Conservation (phyloP, 2,113 vertebrate species). For the Neodon shergylaensis region DNA sequence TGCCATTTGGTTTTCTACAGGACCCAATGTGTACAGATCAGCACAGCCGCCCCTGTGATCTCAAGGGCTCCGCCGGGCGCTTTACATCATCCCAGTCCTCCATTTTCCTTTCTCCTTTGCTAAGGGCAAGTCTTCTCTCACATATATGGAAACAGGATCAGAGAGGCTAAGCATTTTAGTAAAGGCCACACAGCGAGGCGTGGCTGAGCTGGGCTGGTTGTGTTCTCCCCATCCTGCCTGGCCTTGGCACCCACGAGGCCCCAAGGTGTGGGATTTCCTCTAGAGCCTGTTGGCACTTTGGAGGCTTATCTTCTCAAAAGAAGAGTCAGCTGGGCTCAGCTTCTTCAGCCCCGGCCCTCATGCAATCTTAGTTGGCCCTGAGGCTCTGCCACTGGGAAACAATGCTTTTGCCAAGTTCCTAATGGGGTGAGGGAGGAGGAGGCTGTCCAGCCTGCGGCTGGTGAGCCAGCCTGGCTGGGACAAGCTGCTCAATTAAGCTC, state of each 20-base stretch:
- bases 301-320: neutral
- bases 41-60: neutral
- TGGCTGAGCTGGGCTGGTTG: neutral
- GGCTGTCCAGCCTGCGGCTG: fast-evolving
- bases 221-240: too few species aligned
- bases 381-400: neutral
- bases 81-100: neutral
- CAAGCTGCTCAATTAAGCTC: neutral
- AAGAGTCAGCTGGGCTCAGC: neutral
- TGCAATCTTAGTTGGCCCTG: fast-evolving
- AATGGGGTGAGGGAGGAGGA: neutral
- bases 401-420: conserved; percentile 1
- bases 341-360: too few species aligned
- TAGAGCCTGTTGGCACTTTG: neutral
- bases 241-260: neutral
- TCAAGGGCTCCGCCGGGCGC: neutral
- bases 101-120: neutral
- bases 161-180: neutral
- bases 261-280: neutral
- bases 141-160: neutral
- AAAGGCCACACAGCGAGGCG: neutral
- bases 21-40: neutral
- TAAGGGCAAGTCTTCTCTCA: neutral
- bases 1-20: neutral
- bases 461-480: neutral